A percentile compares a stretch with the other conserved stretches of the same genome.
These are phyloP conservation scores for Spongilla lacustris DNA, from an alignment of 37 sponge, comb jelly and placozoan genomes.

Conservation along the genomic window DNA sequence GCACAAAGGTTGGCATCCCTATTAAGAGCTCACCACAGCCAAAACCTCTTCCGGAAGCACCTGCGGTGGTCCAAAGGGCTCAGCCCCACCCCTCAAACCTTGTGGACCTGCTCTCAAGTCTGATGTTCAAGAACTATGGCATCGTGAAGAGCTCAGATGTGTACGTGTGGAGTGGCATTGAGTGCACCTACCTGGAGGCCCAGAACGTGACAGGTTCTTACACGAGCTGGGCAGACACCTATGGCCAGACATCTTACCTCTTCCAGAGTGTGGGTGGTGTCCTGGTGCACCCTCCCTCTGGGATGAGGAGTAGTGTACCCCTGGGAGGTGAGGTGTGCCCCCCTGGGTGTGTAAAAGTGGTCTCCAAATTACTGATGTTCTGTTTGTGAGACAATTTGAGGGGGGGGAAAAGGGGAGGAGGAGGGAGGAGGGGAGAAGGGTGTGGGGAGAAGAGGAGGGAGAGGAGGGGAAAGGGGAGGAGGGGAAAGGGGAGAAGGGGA, in stretches of 20 bases:
- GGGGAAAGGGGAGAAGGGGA: no score
- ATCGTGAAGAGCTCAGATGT: neutral
- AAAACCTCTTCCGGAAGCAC: neutral
- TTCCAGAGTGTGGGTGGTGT: neutral
- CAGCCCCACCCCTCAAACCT: neutral
- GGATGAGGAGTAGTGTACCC: slow-evolving; percentile 15
- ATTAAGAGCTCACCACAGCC: neutral
- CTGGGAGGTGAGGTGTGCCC: slow-evolving; percentile 14
- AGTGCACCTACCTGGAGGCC: neutral
- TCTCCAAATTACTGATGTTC: no score
- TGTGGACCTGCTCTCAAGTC: neutral
- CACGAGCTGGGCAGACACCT: neutral
- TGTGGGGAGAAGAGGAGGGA: no score
- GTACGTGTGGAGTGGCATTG: neutral
- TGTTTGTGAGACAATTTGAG: no score
- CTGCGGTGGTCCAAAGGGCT: neutral
- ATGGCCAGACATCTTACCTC: neutral
- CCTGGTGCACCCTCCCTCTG: neutral
- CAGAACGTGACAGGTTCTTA: neutral
- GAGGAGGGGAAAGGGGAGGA: no score
- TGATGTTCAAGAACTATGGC: neutral
- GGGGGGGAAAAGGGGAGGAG: neutral
- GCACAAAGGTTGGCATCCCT: neutral
- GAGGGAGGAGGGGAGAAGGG: no score
- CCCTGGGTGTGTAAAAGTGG: no score